Percentiles rank a stretch among this genome's conserved stretches.
These are phyloP conservation scores for Protobothrops flavoviridis DNA, from an alignment of 2,113 vertebrate genomes.

Conservation along the genomic window DNA sequence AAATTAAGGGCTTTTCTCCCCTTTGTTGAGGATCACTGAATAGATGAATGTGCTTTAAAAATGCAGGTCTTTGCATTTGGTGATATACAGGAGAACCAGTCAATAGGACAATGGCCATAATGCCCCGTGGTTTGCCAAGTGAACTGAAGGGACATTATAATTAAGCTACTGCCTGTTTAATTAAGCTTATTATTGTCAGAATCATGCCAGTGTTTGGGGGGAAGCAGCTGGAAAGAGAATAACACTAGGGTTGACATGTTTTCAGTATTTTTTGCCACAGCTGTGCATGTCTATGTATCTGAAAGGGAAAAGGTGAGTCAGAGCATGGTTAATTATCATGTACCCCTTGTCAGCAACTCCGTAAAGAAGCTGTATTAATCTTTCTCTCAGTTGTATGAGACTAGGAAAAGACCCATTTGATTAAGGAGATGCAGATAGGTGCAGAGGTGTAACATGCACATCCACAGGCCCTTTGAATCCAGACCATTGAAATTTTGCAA, in stretches of 20 bases:
- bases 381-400: not conserved
- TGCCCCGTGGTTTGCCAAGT: not conserved
- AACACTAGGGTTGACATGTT: not conserved
- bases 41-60: not conserved
- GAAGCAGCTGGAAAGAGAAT: not conserved
- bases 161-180: not conserved
- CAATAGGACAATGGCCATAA: not conserved
- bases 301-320: not conserved
- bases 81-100: not conserved
- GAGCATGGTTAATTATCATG: not conserved
- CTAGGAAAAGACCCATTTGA: not conserved
- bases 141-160: not conserved
- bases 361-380: not conserved
- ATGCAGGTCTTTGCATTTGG: not conserved
- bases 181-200: not conserved
- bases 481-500: not conserved
- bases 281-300: not conserved
- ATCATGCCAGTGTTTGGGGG: not conserved
- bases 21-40: not conserved
- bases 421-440: not conserved
- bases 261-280: not conserved
- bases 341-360: not conserved
- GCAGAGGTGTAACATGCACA: not conserved
- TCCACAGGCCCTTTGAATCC: not conserved
- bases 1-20: not conserved